Conservation (phyloP, 2,797 vertebrate genomes). For the Acrocephalus scirpaceus region DNA sequence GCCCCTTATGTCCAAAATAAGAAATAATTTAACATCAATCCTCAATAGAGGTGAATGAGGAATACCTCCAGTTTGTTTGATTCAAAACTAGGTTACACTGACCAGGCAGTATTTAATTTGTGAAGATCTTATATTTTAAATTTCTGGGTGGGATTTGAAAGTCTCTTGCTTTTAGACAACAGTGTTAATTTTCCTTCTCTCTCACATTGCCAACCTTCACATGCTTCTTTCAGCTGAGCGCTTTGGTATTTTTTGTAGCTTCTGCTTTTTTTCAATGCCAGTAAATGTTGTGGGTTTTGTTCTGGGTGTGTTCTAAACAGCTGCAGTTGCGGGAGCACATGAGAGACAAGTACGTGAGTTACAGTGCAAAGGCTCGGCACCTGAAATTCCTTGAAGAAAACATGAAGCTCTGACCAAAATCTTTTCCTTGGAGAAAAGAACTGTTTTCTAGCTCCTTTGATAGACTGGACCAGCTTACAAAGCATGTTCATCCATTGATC, state of each 20-base stretch:
- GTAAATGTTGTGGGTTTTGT: neutral
- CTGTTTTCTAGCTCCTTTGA: neutral
- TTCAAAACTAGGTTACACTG: neutral
- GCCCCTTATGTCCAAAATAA: neutral
- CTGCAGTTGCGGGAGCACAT: conserved; percentile 84
- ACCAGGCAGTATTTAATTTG: neutral
- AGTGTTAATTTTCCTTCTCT: neutral
- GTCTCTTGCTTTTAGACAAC: neutral
- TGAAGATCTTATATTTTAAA: neutral
- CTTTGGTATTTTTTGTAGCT: neutral
- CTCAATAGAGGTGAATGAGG: neutral
- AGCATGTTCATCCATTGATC: neutral
- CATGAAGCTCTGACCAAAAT: conserved; percentile 72
- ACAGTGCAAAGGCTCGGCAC: conserved; percentile 90
- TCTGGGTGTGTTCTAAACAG: conserved; percentile 72
- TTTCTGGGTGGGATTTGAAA: neutral
- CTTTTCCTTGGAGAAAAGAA: neutral
- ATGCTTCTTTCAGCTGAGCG: neutral
- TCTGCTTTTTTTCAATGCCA: neutral
- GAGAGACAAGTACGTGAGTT: conserved; percentile 88
- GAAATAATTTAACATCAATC: neutral
- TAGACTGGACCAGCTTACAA: conserved; percentile 9
- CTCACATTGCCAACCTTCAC: neutral
- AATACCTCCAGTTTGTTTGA: neutral
- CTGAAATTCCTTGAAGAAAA: conserved; percentile 96